Percentiles rank a stretch among this genome's conserved stretches.
These are phyloP conservation scores for Coleophora flavipennella DNA, from an alignment of 2,888 invertebrate genomes.

Conservation along the genomic window DNA sequence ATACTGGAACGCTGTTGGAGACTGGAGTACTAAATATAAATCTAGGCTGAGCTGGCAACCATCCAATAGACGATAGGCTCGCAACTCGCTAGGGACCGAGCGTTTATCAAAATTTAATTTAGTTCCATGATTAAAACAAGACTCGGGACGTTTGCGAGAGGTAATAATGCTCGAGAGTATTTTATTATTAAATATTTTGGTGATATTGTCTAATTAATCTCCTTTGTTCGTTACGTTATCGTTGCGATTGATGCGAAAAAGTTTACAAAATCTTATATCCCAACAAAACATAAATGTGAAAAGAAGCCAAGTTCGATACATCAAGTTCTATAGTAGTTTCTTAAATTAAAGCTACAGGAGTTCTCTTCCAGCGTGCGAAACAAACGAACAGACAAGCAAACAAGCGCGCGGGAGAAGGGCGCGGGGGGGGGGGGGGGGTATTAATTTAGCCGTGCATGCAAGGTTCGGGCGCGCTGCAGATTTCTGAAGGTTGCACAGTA, in stretches of 20 bases:
- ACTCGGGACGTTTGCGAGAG: not conserved
- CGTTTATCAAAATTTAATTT: conserved; percentile 9
- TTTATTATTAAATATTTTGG: not conserved
- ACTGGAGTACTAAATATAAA: conserved; percentile 32
- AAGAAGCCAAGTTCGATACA: too few species aligned
- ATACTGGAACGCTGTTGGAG: not conserved
- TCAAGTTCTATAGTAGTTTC: too few species aligned
- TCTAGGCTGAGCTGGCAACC: conserved; percentile 43
- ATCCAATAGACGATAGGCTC: conserved; percentile 29
- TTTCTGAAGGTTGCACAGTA: too few species aligned
- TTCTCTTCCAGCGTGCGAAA: too few species aligned
- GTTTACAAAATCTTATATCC: too few species aligned
- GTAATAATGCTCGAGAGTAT: not conserved
- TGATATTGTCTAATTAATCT: conserved; percentile 1
- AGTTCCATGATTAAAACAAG: conserved; percentile 4
- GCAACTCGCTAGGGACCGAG: conserved; percentile 10
- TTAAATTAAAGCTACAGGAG: too few species aligned
- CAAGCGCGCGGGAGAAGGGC: too few species aligned
- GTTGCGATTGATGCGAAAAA: not conserved
- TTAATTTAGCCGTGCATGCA: too few species aligned
- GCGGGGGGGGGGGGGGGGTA: too few species aligned
- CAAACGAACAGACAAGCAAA: too few species aligned
- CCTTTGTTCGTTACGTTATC: not conserved
- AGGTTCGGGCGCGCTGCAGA: too few species aligned
- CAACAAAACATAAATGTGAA: too few species aligned